Conservation (phyloP, 2,113 vertebrate genomes). For the Pelvicachromis taeniatus region DNA sequence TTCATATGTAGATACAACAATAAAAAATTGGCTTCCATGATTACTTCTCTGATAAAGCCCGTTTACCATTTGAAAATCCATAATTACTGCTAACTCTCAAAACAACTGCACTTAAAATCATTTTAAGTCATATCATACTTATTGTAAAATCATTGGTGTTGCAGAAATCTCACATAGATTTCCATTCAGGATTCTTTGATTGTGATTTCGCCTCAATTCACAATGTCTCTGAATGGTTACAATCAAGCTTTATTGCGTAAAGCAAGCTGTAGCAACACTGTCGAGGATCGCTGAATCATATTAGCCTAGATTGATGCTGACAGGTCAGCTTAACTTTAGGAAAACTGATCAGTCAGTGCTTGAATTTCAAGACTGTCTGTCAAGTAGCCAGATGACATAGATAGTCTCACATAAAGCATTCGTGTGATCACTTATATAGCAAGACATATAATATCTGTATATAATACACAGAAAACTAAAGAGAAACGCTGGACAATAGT, state of each 20-base stretch:
- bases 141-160: neutral
- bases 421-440: neutral
- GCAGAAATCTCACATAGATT: neutral
- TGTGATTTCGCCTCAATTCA: neutral
- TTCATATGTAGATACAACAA: neutral
- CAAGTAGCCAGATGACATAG: neutral
- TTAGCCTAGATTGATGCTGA: neutral
- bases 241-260: neutral
- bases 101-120: neutral
- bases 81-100: neutral
- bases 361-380: neutral
- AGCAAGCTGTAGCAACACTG: neutral
- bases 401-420: neutral
- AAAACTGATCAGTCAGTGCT: neutral
- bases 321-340: neutral
- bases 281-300: neutral
- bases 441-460: neutral
- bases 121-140: neutral
- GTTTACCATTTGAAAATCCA: neutral
- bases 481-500: constrained; percentile 3
- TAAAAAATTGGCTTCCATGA: neutral
- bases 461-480: constrained; percentile 1
- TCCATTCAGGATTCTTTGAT: neutral
- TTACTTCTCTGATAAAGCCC: neutral
- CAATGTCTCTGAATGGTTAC: neutral